Base-by-base conservation (phyloP, 2,888 invertebrate species). In the Cerceris ruficornis region DNA sequence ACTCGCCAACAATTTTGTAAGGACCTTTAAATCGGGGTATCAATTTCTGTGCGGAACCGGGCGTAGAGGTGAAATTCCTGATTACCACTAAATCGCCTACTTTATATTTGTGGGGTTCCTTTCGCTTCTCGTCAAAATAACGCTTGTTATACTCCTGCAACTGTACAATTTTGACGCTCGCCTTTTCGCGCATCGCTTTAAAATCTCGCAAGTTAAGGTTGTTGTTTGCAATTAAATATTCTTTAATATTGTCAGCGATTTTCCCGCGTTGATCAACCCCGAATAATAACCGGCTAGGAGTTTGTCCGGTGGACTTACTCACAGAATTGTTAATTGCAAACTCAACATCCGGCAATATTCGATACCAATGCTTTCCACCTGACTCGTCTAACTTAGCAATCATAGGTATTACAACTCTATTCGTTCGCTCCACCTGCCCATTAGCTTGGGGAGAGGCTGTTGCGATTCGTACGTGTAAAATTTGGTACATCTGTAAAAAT, bases 281-380 rank as follows among this genome's bases (percentile, higher is more conserved):
- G n/a, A n/a, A n/a, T n/a, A n/a, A n/a, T n/a, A n/a, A n/a, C n/a
- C 43, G 43, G 9, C 43, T 43, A 6, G 43, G 43, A 7, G 43
- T 43, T 9, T 66, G 46, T n/a, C 57, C 46, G 0, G 67, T 67
- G 11, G 15, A 2, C 15, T 66, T 67, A 15, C 15, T 28, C 2
- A 67, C 49, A 1, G 67, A 52, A 58, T 67, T 67, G 13, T 67
- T 67, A 0, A 67, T 39, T 14, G 39, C 14, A 39, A 14, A 67
- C 13, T 67, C 67, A 1, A 67, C 49, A 0, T 67, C 57, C 7
- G 7, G 6, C 0, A 67, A 6, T n/a, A 67, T 9, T 13, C 13
- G 41, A 15, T 54, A 54, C 54, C 54, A 54, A 14, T 54, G 14
- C 6, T n/a, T 54, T 7, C 7, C 15, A 9, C 13, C 54, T 54